Conservation (phyloP, 2,113 vertebrate genomes). For the Boleophthalmus pectinirostris region DNA sequence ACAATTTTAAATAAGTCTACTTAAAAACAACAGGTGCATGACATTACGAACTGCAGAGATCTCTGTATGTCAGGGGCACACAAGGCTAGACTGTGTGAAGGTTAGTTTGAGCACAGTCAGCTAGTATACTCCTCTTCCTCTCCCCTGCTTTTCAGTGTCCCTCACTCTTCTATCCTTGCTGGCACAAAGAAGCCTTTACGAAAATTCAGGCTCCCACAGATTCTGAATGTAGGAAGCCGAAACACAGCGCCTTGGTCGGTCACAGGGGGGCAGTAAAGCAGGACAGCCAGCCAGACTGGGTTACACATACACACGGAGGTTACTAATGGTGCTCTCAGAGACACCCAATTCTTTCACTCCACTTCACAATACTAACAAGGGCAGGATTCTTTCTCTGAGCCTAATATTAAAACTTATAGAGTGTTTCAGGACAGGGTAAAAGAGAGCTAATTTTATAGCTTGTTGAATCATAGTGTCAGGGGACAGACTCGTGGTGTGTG, state of each 20-base stretch:
- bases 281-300: slow-evolving; percentile 49
- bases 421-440: not conserved
- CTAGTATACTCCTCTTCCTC: slow-evolving; percentile 56
- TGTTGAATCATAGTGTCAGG: not conserved
- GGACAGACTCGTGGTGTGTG: slow-evolving; percentile 1
- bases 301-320: slow-evolving; percentile 48
- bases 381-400: slow-evolving; percentile 18
- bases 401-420: not conserved
- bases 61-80: slow-evolving; percentile 36
- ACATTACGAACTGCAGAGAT: not conserved
- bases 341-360: slow-evolving; percentile 39
- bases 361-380: slow-evolving; percentile 37
- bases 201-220: slow-evolving; percentile 62
- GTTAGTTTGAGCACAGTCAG: slow-evolving; percentile 55
- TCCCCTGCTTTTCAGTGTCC: slow-evolving; percentile 35
- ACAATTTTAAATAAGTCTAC: not conserved
- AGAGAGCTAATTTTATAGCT: not conserved
- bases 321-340: slow-evolving; percentile 68
- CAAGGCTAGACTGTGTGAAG: slow-evolving; percentile 39
- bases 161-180: slow-evolving; percentile 21
- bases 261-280: slow-evolving; percentile 61
- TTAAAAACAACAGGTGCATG: slow-evolving; percentile 9
- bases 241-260: slow-evolving; percentile 53
- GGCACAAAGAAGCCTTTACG: slow-evolving; percentile 71
- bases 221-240: slow-evolving; percentile 41